phyloP scores from a whole-genome alignment of 2,888 invertebrate species.

The Xestia xanthographa region DNA sequence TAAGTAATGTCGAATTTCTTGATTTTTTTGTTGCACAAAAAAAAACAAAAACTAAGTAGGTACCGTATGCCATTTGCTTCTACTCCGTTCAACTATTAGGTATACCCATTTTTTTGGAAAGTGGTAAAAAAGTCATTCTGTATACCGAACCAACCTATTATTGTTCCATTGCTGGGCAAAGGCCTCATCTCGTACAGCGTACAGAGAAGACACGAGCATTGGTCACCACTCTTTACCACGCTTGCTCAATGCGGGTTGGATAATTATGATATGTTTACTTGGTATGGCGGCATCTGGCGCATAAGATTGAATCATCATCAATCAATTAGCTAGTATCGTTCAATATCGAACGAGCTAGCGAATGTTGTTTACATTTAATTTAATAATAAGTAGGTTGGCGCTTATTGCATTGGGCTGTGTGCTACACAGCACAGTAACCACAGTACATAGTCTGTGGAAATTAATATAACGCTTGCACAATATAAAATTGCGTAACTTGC shows the following conservation, averaged over 20 bases:
- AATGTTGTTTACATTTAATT: slow-evolving; percentile 14
- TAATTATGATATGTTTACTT: too few species aligned
- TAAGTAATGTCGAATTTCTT: too few species aligned
- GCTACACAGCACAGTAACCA: background rate
- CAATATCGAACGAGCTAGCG: background rate
- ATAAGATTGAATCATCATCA: too few species aligned
- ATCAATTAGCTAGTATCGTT: too few species aligned
- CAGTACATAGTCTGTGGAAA: slow-evolving; percentile 43
- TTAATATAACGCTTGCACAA: slow-evolving; percentile 78
- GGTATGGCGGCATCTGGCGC: too few species aligned
- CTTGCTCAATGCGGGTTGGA: background rate
- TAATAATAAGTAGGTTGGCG: slow-evolving; percentile 13
- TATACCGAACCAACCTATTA: background rate
- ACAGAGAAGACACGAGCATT: background rate
- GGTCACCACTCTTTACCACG: background rate
- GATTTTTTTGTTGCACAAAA: too few species aligned
- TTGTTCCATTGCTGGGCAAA: background rate
- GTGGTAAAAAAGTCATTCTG: too few species aligned
- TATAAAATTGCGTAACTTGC: slow-evolving; percentile 80
- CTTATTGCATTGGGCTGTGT: slow-evolving; percentile 23
- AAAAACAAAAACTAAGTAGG: too few species aligned
- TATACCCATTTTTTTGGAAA: too few species aligned
- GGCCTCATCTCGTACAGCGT: background rate
- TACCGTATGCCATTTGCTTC: too few species aligned
- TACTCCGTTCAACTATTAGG: too few species aligned